phyloP scores from a whole-genome alignment of 2,888 invertebrate species.

The Tetanocera ferruginea region DNA sequence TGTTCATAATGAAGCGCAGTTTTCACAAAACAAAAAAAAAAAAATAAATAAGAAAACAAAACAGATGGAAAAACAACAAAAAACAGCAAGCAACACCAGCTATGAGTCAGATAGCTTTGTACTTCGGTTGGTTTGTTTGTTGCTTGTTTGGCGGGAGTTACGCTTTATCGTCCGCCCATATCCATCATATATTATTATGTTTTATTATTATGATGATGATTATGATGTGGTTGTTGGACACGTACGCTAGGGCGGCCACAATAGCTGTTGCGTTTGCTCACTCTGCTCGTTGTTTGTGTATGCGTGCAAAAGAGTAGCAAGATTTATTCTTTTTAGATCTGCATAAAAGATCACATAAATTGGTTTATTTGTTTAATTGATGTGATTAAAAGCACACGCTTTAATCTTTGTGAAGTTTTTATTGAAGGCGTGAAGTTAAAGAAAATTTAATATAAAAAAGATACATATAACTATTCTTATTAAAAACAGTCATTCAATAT shows the following conservation, averaged over 20 bases:
- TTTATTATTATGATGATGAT: constrained; percentile 56
- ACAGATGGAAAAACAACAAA: neutral
- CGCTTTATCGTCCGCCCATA: constrained; percentile 50
- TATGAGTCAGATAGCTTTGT: neutral
- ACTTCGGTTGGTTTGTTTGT: neutral
- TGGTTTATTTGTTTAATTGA: neutral
- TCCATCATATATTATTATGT: constrained; percentile 55
- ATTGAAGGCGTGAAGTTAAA: no score
- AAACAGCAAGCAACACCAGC: neutral
- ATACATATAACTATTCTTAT: no score
- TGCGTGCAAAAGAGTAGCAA: neutral
- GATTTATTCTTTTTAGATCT: neutral
- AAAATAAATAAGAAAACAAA: no score
- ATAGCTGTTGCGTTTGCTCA: neutral
- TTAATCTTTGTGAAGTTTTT: no score
- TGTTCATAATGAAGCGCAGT: constrained; percentile 27
- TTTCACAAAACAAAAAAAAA: neutral
- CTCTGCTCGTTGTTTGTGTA: neutral
- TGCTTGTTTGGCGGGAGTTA: constrained; percentile 14
- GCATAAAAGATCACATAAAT: neutral
- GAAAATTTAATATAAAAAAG: no score
- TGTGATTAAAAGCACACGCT: neutral
- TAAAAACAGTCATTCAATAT: no score
- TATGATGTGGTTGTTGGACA: constrained; percentile 54
- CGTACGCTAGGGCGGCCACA: constrained; percentile 41